Conservation (phyloP, 2,797 vertebrate genomes). For the Eupleurogrammus muticus region DNA sequence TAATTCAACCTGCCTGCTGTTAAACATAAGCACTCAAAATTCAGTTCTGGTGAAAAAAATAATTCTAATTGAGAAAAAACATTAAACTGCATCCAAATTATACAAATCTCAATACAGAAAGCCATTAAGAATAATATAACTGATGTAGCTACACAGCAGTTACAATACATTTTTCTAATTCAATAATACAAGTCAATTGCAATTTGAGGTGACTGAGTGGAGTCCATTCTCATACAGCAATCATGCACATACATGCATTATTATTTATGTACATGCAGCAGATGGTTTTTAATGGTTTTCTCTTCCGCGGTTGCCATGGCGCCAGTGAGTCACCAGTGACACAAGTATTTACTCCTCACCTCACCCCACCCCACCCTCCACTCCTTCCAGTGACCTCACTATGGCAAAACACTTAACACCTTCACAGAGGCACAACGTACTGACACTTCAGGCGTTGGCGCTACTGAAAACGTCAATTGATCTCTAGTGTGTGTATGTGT, state of each 20-base stretch:
- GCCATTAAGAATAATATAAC: neutral
- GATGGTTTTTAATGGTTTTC: slow-evolving; percentile 59
- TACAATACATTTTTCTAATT: neutral
- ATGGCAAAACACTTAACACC: slow-evolving; percentile 66
- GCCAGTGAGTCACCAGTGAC: slow-evolving; percentile 72
- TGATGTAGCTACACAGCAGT: neutral
- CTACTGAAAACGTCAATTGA: slow-evolving; percentile 40
- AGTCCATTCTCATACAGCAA: neutral
- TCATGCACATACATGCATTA: slow-evolving; percentile 13
- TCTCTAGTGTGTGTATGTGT: slow-evolving; percentile 16
- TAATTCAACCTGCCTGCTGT: slow-evolving; percentile 12
- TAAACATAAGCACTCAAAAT: slow-evolving; percentile 19
- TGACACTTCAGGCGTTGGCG: slow-evolving; percentile 49
- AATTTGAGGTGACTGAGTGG: neutral
- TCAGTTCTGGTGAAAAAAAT: neutral
- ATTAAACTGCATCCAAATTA: neutral
- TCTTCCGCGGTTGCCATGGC: slow-evolving; percentile 73
- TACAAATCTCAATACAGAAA: neutral
- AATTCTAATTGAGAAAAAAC: neutral
- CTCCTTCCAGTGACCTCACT: slow-evolving; percentile 60
- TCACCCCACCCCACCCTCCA: slow-evolving; percentile 14
- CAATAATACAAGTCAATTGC: neutral
- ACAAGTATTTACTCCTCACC: slow-evolving; percentile 21
- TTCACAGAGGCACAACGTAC: slow-evolving; percentile 48
- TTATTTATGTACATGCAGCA: slow-evolving; percentile 45